Percentiles rank a stretch among this genome's conserved stretches.
These are phyloP conservation scores for Theonella swinhoei DNA, from an alignment of 37 sponge, comb jelly and placozoan genomes.

Conservation along the genomic window DNA sequence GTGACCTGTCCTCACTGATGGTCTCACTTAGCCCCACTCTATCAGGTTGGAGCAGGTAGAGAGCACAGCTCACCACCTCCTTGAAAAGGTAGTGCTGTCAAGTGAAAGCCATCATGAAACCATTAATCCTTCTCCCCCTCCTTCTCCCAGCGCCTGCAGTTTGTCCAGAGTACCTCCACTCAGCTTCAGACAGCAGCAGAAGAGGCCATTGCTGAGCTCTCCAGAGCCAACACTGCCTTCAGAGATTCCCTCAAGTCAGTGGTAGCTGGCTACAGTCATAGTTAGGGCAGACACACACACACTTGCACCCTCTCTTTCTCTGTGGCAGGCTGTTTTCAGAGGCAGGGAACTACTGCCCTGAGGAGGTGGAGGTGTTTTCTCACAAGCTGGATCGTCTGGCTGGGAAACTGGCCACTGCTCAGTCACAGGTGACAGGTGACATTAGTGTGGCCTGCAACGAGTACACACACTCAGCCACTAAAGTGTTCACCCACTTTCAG, in stretches of 20 bases:
- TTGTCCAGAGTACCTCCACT: background rate
- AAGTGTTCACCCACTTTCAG: background rate
- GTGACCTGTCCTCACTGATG: background rate
- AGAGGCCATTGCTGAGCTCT: background rate
- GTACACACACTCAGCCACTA: background rate
- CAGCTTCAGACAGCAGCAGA: background rate
- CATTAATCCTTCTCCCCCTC: background rate
- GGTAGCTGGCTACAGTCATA: background rate
- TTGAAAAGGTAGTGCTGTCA: background rate
- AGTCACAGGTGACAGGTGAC: background rate
- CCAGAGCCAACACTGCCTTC: constrained; percentile 35
- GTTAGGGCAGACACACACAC: background rate
- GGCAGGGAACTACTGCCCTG: constrained; percentile 85
- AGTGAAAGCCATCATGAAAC: background rate
- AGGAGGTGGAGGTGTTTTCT: constrained; percentile 69
- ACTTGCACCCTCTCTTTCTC: background rate
- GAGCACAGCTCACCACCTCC: background rate
- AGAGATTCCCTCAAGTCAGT: constrained; percentile 57
- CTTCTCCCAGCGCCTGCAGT: background rate
- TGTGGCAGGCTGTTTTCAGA: constrained; percentile 68
- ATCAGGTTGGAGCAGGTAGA: background rate
- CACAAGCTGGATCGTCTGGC: constrained; percentile 49
- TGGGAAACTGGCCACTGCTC: background rate
- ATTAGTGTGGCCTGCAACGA: background rate
- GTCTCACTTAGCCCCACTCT: background rate